Conservation (phyloP, 2,888 invertebrate species). For the Spisula subtruncata region DNA sequence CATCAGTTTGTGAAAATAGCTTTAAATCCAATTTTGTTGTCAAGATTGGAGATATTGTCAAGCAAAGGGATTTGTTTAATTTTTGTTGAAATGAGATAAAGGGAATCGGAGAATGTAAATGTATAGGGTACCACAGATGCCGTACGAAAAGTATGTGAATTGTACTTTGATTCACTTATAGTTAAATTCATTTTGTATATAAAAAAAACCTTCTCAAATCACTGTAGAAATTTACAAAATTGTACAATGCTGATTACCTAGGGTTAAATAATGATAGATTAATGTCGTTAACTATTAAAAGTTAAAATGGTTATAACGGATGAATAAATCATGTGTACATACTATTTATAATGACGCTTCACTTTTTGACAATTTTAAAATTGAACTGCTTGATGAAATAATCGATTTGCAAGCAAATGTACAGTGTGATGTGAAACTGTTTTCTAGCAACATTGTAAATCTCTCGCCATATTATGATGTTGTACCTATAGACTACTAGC, state of each 20-base stretch:
- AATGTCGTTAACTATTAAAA: background rate
- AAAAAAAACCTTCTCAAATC: background rate
- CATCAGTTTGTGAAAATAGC: conserved; percentile 56
- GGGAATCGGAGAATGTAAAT: background rate
- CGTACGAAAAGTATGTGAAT: background rate
- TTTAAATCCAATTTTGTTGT: conserved; percentile 51
- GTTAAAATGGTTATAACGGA: background rate
- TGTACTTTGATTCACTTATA: no score
- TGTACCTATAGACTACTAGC: no score
- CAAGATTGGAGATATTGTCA: conserved; percentile 55
- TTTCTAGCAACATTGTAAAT: no score
- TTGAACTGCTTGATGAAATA: no score
- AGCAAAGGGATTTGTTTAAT: conserved; percentile 30
- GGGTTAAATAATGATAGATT: conserved; percentile 38
- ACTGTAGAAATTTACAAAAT: background rate
- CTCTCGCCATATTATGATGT: no score
- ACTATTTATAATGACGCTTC: background rate
- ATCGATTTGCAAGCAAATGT: no score
- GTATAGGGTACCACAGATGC: background rate
- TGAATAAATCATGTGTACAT: background rate
- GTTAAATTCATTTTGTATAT: no score
- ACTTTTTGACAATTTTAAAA: no score
- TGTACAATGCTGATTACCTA: background rate
- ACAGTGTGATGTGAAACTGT: no score
- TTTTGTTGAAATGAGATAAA: conserved; percentile 35